These are phyloP conservation scores for Albula glossodonta DNA, from an alignment of 2,113 vertebrate genomes.

Conservation along the genomic window DNA sequence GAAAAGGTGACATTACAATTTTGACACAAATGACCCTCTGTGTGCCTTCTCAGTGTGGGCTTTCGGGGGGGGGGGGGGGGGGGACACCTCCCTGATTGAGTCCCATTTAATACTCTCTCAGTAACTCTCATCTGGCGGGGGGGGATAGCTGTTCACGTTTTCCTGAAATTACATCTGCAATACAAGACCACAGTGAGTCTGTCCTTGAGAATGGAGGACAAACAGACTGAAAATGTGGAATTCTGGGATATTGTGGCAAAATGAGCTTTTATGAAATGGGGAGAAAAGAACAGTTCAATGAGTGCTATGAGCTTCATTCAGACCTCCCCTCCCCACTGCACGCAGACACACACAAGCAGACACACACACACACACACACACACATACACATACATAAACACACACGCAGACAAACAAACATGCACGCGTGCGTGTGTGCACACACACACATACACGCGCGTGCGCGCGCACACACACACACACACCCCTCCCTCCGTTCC, in stretches of 20 bases:
- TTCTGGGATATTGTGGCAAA: slow-evolving; percentile 1
- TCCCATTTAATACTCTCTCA: too few species aligned
- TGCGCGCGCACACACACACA: not conserved
- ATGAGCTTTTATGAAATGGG: slow-evolving; percentile 8
- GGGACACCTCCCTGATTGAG: too few species aligned
- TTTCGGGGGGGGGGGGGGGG: too few species aligned
- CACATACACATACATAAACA: too few species aligned
- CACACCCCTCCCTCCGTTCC: not conserved
- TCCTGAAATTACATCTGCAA: slow-evolving; percentile 32
- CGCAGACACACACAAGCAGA: slow-evolving; percentile 12
- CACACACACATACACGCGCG: too few species aligned
- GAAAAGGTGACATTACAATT: too few species aligned
- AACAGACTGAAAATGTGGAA: not conserved
- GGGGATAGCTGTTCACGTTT: slow-evolving; percentile 14
- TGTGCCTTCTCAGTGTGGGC: too few species aligned
- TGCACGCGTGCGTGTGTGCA: too few species aligned
- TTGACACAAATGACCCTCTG: too few species aligned
- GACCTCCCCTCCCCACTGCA: not conserved
- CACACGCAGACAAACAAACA: too few species aligned
- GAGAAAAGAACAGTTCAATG: slow-evolving; percentile 31
- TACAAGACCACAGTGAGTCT: slow-evolving; percentile 30
- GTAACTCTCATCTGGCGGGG: too few species aligned
- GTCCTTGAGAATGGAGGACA: not conserved
- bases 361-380: too few species aligned
- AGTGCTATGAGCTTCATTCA: slow-evolving; percentile 7